Conservation (phyloP, 1,140 invertebrate species). For the Drosophila baimaii region DNA sequence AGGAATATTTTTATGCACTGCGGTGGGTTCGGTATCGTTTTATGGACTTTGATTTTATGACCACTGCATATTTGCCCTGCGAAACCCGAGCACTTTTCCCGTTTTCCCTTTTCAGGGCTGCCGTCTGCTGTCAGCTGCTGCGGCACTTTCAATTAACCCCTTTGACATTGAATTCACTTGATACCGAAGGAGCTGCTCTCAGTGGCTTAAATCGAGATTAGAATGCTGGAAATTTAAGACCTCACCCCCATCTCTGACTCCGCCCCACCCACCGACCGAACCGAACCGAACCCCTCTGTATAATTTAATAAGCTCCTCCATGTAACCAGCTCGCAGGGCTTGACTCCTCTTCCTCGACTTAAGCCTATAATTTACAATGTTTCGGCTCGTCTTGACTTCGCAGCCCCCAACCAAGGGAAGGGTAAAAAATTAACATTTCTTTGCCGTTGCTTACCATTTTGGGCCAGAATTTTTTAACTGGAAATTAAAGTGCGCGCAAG, state of each 20-base stretch:
- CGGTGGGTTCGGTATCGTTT: conserved; percentile 40
- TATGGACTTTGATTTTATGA: conserved; percentile 68
- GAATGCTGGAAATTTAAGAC: conserved; percentile 60
- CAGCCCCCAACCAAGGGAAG: conserved; percentile 7
- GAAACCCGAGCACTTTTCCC: conserved; percentile 5
- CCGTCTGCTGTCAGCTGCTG: conserved; percentile 46
- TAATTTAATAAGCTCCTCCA: conserved; percentile 75
- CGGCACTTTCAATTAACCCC: conserved; percentile 62
- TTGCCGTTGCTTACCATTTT: conserved; percentile 30
- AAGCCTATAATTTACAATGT: conserved; percentile 82
- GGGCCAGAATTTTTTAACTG: conserved; percentile 53
- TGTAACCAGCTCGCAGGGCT: conserved; percentile 45
- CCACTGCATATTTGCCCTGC: conserved; percentile 39
- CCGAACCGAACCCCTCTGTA: conserved; percentile 28
- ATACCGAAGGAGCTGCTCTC: conserved; percentile 26
- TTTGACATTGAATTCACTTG: conserved; percentile 75
- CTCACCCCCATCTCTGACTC: conserved; percentile 18
- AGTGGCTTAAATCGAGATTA: conserved; percentile 71
- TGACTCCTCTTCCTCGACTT: conserved; percentile 41
- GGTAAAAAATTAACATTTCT: conserved; percentile 70
- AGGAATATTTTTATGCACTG: conserved; percentile 65
- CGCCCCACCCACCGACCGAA: too few relatives aligned
- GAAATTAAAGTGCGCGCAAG: conserved; percentile 81
- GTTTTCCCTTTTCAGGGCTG: conserved; percentile 21
- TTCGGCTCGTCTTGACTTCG: conserved; percentile 73